Conservation (phyloP, 2,113 vertebrate species). For the Fulmarus glacialis region DNA sequence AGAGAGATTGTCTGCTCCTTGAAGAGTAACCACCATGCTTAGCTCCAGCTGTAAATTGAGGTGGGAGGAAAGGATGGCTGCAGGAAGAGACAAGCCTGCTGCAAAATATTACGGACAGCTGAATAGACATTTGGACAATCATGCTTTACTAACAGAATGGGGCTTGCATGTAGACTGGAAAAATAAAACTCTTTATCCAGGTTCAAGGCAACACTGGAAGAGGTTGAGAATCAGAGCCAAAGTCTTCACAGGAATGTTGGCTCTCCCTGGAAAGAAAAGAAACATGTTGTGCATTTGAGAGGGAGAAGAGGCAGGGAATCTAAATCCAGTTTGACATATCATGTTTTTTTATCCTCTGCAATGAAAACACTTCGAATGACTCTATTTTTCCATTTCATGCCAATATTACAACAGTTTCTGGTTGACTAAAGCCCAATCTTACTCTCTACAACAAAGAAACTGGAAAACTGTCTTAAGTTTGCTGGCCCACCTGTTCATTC, state of each 20-base stretch:
- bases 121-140: not conserved
- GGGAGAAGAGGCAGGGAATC: not conserved
- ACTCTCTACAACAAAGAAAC: not conserved
- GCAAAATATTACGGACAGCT: not conserved
- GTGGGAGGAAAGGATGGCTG: not conserved
- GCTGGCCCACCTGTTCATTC: not conserved
- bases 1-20: not conserved
- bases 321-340: not conserved
- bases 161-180: not conserved
- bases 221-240: not conserved
- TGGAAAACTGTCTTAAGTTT: not conserved
- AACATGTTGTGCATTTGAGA: not conserved
- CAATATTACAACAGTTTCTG: not conserved
- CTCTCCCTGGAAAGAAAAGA: not conserved
- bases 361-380: not conserved
- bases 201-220: not conserved
- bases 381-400: not conserved
- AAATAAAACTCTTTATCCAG: not conserved
- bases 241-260: not conserved
- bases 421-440: not conserved
- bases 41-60: not conserved
- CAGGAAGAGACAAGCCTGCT: not conserved
- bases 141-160: not conserved
- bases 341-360: not conserved
- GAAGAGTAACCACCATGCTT: not conserved